Evolutionary conservation across 2,113 vertebrate genomes (phyloP).

Genomic region (Hyperopisus bebe): DNA sequence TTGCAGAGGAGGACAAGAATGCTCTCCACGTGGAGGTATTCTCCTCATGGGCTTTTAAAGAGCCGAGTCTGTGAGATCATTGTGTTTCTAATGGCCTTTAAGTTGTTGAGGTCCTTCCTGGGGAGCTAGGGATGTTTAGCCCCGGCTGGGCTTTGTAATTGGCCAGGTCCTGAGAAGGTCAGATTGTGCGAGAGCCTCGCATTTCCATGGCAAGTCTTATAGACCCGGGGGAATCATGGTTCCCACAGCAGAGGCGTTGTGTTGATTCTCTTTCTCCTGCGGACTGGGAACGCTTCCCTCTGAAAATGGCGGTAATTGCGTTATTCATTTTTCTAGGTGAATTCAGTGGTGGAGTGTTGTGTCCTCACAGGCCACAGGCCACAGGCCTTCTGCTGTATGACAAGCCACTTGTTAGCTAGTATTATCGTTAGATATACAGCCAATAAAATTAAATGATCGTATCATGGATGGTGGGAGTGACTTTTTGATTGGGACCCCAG

Average conservation of each 20-base stretch:
- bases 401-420: neutral
- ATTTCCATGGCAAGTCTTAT: neutral
- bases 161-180: constrained; percentile 24
- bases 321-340: neutral
- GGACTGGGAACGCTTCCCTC: neutral
- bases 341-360: neutral
- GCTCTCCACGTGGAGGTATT: constrained; percentile 10
- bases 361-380: neutral
- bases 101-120: constrained; percentile 11
- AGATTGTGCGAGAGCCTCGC: neutral
- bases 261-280: neutral
- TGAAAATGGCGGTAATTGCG: neutral
- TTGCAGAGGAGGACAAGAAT: constrained; percentile 23
- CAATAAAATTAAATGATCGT: neutral
- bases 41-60: constrained; percentile 5
- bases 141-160: neutral
- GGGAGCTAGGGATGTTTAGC: neutral
- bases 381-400: neutral
- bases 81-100: constrained; percentile 12
- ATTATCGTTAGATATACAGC: neutral
- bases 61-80: constrained; percentile 32
- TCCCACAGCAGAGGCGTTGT: constrained; percentile 9
- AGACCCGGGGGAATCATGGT: neutral
- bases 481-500: neutral
- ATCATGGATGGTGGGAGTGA: neutral